phyloP scores from a whole-genome alignment of 2,113 vertebrate genomes.

The Sapayoa aenigma region DNA sequence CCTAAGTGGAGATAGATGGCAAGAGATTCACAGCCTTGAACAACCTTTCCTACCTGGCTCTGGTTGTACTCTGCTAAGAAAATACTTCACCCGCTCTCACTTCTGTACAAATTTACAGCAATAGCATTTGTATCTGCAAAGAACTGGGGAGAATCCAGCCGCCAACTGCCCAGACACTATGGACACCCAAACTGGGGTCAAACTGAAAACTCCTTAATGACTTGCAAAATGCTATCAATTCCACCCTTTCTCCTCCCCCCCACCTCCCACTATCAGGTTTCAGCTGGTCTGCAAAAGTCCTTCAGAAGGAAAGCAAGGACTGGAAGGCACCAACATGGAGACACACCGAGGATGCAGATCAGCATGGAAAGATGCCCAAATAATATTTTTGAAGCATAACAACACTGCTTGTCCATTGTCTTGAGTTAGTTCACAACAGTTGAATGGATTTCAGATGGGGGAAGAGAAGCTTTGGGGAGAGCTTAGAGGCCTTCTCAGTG shows the following conservation, averaged over 20 bases:
- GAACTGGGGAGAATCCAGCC: background rate
- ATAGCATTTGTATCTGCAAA: background rate
- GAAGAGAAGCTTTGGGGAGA: background rate
- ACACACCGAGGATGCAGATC: rapidly evolving
- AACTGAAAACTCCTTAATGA: background rate
- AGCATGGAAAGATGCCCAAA: background rate
- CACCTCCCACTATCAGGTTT: background rate
- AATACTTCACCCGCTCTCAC: background rate
- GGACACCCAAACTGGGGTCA: background rate
- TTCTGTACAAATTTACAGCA: background rate
- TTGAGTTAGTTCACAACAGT: background rate
- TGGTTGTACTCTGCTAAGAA: background rate
- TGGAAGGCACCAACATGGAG: background rate
- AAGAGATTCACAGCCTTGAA: background rate
- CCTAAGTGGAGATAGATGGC: background rate
- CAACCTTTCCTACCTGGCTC: background rate
- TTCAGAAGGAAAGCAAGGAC: background rate
- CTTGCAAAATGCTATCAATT: background rate
- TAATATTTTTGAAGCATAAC: background rate
- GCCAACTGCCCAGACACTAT: rapidly evolving
- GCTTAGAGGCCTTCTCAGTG: background rate
- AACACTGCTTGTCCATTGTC: too few species aligned
- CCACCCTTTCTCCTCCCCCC: too few species aligned
- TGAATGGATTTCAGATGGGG: background rate
- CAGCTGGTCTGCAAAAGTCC: background rate